phyloP scores from a whole-genome alignment of 2,113 vertebrate species.

The Pseudonaja textilis region DNA sequence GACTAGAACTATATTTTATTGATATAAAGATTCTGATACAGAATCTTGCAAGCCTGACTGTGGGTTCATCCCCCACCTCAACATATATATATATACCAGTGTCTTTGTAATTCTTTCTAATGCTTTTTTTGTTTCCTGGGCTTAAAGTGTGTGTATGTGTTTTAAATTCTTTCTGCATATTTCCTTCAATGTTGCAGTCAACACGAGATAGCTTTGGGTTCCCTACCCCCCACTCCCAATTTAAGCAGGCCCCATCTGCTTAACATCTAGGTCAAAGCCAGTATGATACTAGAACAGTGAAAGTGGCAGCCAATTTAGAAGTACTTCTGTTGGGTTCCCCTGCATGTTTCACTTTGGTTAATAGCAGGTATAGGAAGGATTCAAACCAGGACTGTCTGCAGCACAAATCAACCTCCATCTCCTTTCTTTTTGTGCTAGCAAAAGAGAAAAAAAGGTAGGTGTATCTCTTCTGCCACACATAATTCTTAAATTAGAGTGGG shows the following conservation, averaged over 20 bases:
- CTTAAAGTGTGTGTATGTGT: background rate
- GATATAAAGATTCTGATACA: background rate
- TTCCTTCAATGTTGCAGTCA: background rate
- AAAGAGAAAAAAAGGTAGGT: background rate
- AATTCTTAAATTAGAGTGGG: background rate
- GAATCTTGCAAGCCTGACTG: background rate
- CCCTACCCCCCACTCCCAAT: background rate
- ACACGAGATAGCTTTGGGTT: background rate
- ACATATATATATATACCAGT: background rate
- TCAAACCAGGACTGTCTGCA: background rate
- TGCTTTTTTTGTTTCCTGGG: background rate
- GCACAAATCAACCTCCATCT: background rate
- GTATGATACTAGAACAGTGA: background rate
- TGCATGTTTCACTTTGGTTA: background rate
- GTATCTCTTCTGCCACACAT: background rate
- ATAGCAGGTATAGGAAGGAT: background rate
- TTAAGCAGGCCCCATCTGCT: background rate
- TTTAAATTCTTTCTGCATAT: background rate
- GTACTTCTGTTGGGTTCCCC: background rate
- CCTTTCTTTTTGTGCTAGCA: no score
- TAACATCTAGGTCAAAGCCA: background rate
- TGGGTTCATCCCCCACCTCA: background rate
- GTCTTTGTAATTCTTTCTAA: background rate
- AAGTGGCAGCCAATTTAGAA: background rate
- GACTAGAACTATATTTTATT: background rate